phyloP scores from a whole-genome alignment of 2,888 invertebrate genomes.

The Odontocolon sp. region DNA sequence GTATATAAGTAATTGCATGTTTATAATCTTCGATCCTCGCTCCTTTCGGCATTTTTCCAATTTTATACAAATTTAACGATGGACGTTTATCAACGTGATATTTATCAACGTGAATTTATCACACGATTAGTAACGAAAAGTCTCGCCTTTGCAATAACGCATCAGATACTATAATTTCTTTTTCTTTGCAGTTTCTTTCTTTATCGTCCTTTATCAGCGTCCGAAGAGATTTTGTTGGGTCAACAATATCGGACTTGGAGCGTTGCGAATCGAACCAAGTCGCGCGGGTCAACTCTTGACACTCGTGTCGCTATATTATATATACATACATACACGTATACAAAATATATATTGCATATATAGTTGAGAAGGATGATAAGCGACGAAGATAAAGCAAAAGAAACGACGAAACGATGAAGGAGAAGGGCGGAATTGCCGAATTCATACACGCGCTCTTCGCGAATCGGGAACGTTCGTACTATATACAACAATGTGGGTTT shows the following conservation, averaged over 20 bases:
- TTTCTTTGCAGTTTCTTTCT: slow-evolving; percentile 25
- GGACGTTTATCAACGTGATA: neutral
- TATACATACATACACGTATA: too few species aligned
- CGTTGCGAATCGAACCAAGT: slow-evolving; percentile 67
- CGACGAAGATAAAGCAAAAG: slow-evolving; percentile 19
- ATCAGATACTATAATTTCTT: slow-evolving; percentile 44
- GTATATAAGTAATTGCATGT: neutral
- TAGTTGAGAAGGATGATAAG: slow-evolving; percentile 43
- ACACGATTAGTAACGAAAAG: too few species aligned
- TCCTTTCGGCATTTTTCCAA: neutral
- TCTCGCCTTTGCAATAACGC: too few species aligned
- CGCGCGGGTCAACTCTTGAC: slow-evolving; percentile 2
- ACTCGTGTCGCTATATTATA: neutral
- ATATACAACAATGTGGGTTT: slow-evolving; percentile 60
- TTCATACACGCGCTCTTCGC: slow-evolving; percentile 24
- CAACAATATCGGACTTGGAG: slow-evolving; percentile 65
- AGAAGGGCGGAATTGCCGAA: slow-evolving; percentile 5
- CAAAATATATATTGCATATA: too few species aligned
- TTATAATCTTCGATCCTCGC: neutral
- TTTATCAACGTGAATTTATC: too few species aligned
- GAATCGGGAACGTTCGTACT: slow-evolving; percentile 39
- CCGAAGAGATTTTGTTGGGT: slow-evolving; percentile 66
- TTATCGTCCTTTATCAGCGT: slow-evolving; percentile 31
- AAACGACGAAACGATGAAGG: neutral
- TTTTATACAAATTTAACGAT: neutral